These are phyloP conservation scores for Gallinago solitaria DNA, from an alignment of 2,797 vertebrate genomes.

Conservation along the genomic window DNA sequence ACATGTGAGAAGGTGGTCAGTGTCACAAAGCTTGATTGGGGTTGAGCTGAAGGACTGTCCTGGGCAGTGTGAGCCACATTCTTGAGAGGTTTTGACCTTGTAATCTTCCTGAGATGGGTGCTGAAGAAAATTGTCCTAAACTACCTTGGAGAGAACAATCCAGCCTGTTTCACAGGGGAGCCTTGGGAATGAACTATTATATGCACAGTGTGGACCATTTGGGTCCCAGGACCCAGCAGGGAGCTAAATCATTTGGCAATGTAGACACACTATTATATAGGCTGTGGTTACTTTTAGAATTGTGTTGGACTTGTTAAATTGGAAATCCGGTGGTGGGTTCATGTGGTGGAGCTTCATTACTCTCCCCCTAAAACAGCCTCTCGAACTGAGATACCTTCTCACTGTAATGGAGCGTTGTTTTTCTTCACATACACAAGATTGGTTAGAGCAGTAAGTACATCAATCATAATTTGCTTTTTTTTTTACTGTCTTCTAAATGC, in stretches of 20 bases:
- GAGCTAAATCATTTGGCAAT: background rate
- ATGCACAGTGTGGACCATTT: rapidly evolving
- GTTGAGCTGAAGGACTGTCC: background rate
- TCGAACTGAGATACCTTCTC: background rate
- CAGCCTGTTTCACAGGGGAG: background rate
- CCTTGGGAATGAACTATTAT: rapidly evolving
- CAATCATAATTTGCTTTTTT: background rate
- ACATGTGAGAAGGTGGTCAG: background rate
- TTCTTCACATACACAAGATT: background rate
- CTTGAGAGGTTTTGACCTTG: background rate
- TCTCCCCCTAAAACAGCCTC: background rate
- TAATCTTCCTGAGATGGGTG: background rate
- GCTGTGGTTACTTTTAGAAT: background rate
- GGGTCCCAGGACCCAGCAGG: background rate
- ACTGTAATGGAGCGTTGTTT: background rate
- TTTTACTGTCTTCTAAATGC: conserved; percentile 36
- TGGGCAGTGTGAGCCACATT: background rate
- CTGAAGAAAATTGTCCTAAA: background rate
- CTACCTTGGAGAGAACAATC: background rate
- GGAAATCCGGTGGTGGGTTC: background rate
- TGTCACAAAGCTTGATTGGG: background rate
- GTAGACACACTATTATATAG: background rate
- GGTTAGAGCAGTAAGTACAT: conserved; percentile 1
- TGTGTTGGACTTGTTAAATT: background rate
- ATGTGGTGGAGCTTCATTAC: background rate